Conservation (phyloP, 2,797 vertebrate genomes). For the Peromyscus eremicus region DNA sequence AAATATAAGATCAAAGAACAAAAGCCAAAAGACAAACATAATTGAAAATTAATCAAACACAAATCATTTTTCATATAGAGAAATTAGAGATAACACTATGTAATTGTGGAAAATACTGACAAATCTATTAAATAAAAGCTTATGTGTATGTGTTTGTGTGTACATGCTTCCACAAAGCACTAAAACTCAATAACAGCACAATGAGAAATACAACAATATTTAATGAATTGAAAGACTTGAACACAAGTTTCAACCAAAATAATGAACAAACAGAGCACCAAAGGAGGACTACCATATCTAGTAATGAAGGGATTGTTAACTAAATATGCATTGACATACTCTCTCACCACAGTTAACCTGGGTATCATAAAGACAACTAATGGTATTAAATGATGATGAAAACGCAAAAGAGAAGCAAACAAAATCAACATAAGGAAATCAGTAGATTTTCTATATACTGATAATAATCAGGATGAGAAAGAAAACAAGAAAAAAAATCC, state of each 20-base stretch:
- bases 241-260: neutral
- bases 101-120: neutral
- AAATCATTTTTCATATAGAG: neutral
- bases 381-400: neutral
- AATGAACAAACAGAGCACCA: neutral
- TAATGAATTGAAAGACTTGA: neutral
- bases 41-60: neutral
- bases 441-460: neutral
- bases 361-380: neutral
- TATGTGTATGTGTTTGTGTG: neutral
- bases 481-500: neutral
- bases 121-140: neutral
- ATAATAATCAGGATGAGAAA: neutral
- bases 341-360: neutral
- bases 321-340: too few relatives aligned
- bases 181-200: neutral
- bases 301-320: neutral
- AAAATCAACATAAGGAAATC: too few relatives aligned
- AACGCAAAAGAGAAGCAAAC: too few relatives aligned
- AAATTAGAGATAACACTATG: neutral
- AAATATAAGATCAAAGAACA: neutral
- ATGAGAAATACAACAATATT: neutral
- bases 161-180: neutral
- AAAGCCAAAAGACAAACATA: neutral
- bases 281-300: neutral